A percentile compares a stretch with the other conserved stretches of the same genome.
phyloP scores from a whole-genome alignment of 2,888 invertebrate genomes.

The Aphodius granarius region DNA sequence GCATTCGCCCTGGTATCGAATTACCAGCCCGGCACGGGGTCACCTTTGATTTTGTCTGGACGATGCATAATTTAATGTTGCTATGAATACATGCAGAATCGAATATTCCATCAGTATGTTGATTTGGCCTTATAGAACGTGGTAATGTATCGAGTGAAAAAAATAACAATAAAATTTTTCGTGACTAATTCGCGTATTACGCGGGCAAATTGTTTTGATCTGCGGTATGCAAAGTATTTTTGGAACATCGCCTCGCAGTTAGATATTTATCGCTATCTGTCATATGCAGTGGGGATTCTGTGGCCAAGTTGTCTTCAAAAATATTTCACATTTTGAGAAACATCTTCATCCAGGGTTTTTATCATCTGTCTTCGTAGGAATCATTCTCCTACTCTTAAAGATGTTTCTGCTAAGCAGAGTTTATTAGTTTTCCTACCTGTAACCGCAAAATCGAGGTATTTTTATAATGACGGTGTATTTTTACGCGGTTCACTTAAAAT shows the following conservation, averaged over 20 bases:
- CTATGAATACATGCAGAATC: conserved; percentile 24
- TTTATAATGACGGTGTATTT: not conserved
- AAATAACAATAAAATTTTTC: not conserved
- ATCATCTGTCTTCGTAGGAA: no score
- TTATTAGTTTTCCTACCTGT: not conserved
- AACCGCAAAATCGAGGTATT: not conserved
- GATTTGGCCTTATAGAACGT: no score
- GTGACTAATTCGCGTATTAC: not conserved
- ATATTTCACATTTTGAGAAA: not conserved
- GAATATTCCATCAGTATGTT: not conserved
- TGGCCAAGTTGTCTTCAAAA: not conserved
- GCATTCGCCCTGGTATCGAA: conserved; percentile 37
- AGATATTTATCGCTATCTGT: conserved; percentile 11
- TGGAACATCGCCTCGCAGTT: conserved; percentile 1
- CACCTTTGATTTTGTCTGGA: conserved; percentile 29
- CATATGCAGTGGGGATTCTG: not conserved
- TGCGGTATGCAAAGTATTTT: not conserved
- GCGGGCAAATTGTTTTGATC: conserved; percentile 4
- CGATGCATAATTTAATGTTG: conserved; percentile 33
- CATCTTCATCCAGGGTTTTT: not conserved
- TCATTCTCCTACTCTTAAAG: no score
- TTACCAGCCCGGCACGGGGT: conserved; percentile 29
- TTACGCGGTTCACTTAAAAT: not conserved
- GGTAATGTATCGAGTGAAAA: no score
- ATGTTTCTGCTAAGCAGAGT: no score